A percentile compares a stretch with the other conserved stretches of the same genome.
phyloP scores from a whole-genome alignment of 2,797 vertebrate genomes.

The Setipinna tenuifilis region DNA sequence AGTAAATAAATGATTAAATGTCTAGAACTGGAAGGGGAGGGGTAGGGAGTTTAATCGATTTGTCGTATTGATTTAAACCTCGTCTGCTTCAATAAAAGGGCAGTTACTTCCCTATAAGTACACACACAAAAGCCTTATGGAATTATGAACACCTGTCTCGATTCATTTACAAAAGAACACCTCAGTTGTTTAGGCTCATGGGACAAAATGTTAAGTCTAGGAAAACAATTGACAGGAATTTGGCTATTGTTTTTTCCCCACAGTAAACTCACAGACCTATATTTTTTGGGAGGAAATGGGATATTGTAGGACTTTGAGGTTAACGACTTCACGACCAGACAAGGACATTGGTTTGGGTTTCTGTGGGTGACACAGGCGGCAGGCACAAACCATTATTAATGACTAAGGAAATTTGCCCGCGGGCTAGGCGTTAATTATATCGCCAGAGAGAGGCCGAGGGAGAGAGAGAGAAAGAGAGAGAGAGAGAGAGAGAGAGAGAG shows the following conservation, averaged over 20 bases:
- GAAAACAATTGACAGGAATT: background rate
- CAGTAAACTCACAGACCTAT: background rate
- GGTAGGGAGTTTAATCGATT: slow-evolving; percentile 69
- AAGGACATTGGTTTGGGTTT: slow-evolving; percentile 72
- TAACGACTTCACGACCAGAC: slow-evolving; percentile 66
- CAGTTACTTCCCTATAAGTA: slow-evolving; percentile 62
- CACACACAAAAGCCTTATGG: slow-evolving; percentile 61
- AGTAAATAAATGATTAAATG: slow-evolving; percentile 81
- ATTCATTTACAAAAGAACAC: slow-evolving; percentile 61
- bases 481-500: background rate
- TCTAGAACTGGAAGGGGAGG: slow-evolving; percentile 64
- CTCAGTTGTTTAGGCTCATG: slow-evolving; percentile 1
- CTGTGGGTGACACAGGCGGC: slow-evolving; percentile 72
- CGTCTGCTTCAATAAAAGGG: slow-evolving; percentile 63
- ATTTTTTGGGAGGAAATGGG: slow-evolving; percentile 1
- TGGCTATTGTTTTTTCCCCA: background rate
- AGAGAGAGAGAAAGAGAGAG: slow-evolving; percentile 52
- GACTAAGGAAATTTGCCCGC: slow-evolving; percentile 76
- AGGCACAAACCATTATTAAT: slow-evolving; percentile 80
- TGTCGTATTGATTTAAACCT: slow-evolving; percentile 70
- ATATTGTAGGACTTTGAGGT: slow-evolving; percentile 7
- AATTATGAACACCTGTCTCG: slow-evolving; percentile 61
- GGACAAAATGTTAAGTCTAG: background rate
- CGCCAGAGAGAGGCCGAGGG: slow-evolving; percentile 64
- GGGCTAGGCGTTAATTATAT: slow-evolving; percentile 80